These are phyloP conservation scores for Tenthredo amoena DNA, from an alignment of 2,888 invertebrate species.

Conservation along the genomic window DNA sequence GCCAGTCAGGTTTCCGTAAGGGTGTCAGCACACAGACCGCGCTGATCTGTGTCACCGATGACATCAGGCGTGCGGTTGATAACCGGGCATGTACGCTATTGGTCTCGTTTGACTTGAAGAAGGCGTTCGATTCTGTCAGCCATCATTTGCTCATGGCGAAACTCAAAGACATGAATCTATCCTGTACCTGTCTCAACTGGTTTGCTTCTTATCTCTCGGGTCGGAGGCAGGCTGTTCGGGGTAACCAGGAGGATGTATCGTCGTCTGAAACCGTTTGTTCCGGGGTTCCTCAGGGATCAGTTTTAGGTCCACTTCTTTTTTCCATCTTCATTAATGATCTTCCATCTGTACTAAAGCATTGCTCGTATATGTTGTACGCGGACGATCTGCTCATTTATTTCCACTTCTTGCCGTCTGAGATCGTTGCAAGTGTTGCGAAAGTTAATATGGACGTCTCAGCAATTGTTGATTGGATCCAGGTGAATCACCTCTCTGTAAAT, in stretches of 20 bases:
- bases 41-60: not conserved
- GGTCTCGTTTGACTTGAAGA: not conserved
- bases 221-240: not conserved
- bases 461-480: not conserved
- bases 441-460: not conserved
- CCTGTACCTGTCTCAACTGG: not conserved
- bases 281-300: not conserved
- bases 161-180: not conserved
- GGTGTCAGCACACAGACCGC: not conserved
- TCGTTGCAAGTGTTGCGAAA: not conserved
- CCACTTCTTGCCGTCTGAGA: not conserved
- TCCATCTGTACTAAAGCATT: not conserved
- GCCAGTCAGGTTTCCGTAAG: not conserved
- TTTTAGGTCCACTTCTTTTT: slow-evolving; percentile 23
- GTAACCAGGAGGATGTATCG: not conserved
- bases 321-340: slow-evolving; percentile 47
- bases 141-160: not conserved
- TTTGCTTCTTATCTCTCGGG: not conserved
- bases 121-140: not conserved
- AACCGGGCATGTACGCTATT: not conserved
- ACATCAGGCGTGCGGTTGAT: not conserved
- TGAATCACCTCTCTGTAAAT: not conserved
- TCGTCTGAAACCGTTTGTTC: too few species aligned
- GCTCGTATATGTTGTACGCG: slow-evolving; percentile 35
- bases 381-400: slow-evolving; percentile 51